Conservation (phyloP, 2,797 vertebrate species). For the Tragelaphus oryx region DNA sequence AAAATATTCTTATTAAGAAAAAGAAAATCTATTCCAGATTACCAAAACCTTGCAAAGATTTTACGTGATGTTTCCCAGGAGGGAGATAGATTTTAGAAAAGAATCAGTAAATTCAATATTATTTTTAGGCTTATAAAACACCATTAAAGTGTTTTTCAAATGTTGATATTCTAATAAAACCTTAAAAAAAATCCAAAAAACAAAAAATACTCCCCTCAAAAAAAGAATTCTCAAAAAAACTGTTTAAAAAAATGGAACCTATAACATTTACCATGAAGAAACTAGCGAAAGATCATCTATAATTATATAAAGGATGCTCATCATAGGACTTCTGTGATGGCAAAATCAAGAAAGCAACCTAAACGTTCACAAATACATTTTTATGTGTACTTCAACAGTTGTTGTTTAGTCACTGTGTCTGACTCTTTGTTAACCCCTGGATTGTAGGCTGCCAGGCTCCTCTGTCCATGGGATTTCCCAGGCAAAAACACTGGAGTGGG, state of each 20-base stretch:
- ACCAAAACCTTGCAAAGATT: background rate
- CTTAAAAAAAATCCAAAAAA: background rate
- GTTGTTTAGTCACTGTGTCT: background rate
- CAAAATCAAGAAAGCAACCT: background rate
- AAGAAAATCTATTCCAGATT: background rate
- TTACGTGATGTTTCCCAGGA: background rate
- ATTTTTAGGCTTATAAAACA: background rate
- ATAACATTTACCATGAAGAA: background rate
- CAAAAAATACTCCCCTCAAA: background rate
- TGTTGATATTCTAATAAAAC: background rate
- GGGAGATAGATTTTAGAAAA: background rate
- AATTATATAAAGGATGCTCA: background rate
- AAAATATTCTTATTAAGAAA: background rate
- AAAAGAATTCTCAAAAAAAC: background rate
- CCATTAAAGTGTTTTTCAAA: background rate
- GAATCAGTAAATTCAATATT: background rate
- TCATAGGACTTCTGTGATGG: background rate
- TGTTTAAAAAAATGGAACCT: background rate
- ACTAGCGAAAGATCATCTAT: background rate
- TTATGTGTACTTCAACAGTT: background rate
- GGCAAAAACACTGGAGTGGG: background rate
- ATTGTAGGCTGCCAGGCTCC: background rate
- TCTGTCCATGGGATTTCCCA: background rate
- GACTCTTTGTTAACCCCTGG: background rate
- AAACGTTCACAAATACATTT: background rate